Conservation (phyloP, 1,140 invertebrate genomes). For the Archivesica marissinica region DNA sequence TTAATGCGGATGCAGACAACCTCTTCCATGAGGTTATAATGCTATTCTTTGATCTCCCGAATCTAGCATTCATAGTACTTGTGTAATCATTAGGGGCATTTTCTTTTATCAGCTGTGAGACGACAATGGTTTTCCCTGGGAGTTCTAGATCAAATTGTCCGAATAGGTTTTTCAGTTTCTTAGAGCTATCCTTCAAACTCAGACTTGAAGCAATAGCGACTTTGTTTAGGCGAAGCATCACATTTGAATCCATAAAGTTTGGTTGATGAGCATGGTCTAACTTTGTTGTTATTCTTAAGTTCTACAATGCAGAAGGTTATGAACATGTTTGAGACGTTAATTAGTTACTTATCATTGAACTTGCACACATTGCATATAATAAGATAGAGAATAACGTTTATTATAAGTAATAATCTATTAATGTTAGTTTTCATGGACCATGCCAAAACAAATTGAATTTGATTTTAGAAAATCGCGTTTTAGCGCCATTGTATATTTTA, state of each 20-base stretch:
- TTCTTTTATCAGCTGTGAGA: conserved; percentile 47
- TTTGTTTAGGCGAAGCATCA: conserved; percentile 48
- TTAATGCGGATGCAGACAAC: conserved; percentile 31
- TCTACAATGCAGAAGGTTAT: conserved; percentile 64
- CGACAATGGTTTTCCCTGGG: conserved; percentile 22
- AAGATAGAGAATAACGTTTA: too few relatives aligned
- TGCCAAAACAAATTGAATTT: too few relatives aligned
- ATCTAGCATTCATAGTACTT: conserved; percentile 34
- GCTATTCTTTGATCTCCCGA: conserved; percentile 45
- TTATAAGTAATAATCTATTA: too few relatives aligned
- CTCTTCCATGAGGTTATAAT: conserved; percentile 19
- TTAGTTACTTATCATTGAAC: too few relatives aligned
- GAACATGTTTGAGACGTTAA: too few relatives aligned
- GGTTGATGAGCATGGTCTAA: conserved; percentile 53
- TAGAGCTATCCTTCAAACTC: conserved; percentile 39
- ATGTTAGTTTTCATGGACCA: too few relatives aligned
- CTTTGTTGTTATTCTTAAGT: conserved; percentile 49
- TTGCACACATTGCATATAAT: too few relatives aligned
- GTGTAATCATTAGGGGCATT: neutral
- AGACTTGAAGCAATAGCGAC: conserved; percentile 29
- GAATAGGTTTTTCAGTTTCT: conserved; percentile 35
- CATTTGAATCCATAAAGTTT: conserved; percentile 53
- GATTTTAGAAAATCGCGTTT: too few relatives aligned
- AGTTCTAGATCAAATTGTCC: conserved; percentile 22
- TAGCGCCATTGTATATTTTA: too few relatives aligned